Base-by-base conservation (phyloP, 2,888 invertebrate species). In the Drosophila multiciliata region DNA sequence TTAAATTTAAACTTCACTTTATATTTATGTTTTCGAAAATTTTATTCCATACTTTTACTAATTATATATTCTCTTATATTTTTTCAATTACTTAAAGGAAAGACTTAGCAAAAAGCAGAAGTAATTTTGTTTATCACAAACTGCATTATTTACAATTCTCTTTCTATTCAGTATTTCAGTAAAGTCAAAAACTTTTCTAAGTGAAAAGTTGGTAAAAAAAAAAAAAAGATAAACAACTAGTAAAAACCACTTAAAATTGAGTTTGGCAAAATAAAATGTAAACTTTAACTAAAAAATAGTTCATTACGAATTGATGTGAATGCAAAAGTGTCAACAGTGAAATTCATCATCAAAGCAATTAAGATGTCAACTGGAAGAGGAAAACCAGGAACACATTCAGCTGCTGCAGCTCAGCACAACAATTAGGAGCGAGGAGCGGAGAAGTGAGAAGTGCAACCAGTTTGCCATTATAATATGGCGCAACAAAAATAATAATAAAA, bases 271-370 rank as follows among this genome's bases (percentile, higher is more conserved):
- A 55, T 36, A 23, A 29, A 38, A 58, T 32, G 11, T 40, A 36
- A 68, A 23, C 53, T 54, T 53, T 38, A 49, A 12, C 36, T 4
- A 11, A 9, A 49, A 48, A 72, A 69, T 65, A 73, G 75, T 71
- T 73, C 78, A 89, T 89, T 84, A 76, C 23, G 57, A 70, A 82
- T 84, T 79, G 65, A 87, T 77, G 71, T 12, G 64, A 80, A 80
- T 77, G 72, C 70, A 84, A 84, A 78, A 89, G 89, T 87, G 87
- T 87, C 82, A 87, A 89, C 89, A 78, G 64, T 64, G 67, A 77
- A 86, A 80, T 88, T 70, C 83, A 85, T 86, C 83, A 83, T 73
- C 82, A 82, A 73, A 76, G 82, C 86, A 87, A 90, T 88, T 87
- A 86, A 80, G 86, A 78, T 82, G 80, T 88, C 88, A 80, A 77